Percentiles rank a stretch among this genome's conserved stretches.
Conservation (phyloP, 2,888 invertebrate genomes). For the Aporophyla lueneburgensis region DNA sequence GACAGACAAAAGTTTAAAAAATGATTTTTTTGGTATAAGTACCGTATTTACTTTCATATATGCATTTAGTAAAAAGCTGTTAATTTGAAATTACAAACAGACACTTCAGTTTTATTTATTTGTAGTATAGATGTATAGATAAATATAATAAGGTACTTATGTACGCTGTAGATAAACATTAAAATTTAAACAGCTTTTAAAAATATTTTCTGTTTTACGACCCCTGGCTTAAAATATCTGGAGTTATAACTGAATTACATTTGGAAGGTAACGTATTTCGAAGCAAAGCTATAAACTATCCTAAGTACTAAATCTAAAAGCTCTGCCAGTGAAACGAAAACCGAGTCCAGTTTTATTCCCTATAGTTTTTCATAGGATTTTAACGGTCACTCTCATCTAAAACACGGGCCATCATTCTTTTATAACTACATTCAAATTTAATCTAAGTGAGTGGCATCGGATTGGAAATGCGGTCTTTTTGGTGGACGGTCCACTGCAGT, state of each 20-base stretch:
- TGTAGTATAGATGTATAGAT: no score
- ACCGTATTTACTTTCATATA: no score
- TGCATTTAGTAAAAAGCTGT: no score
- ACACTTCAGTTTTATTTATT: no score
- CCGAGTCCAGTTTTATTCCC: constrained; percentile 35
- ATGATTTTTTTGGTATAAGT: no score
- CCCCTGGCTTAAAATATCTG: constrained; percentile 20
- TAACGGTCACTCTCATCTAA: constrained; percentile 57
- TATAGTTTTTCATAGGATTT: constrained; percentile 52
- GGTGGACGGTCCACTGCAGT: constrained; percentile 71
- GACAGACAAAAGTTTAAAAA: no score
- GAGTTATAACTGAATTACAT: constrained; percentile 37
- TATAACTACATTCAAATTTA: constrained; percentile 84
- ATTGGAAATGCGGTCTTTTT: constrained; percentile 78
- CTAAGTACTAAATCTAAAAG: constrained; percentile 53
- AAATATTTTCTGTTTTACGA: constrained; percentile 47
- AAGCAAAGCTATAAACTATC: constrained; percentile 47
- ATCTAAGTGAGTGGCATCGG: constrained; percentile 82
- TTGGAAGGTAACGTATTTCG: constrained; percentile 29
- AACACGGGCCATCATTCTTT: constrained; percentile 69
- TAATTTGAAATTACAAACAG: no score
- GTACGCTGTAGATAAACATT: constrained; percentile 3
- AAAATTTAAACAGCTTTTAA: constrained; percentile 22
- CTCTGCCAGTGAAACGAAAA: constrained; percentile 36
- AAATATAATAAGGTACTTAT: background rate